phyloP scores from a whole-genome alignment of 30 jellyfish, hydroid and myxozoan genomes.

The Pseudorhiza aurosa region DNA sequence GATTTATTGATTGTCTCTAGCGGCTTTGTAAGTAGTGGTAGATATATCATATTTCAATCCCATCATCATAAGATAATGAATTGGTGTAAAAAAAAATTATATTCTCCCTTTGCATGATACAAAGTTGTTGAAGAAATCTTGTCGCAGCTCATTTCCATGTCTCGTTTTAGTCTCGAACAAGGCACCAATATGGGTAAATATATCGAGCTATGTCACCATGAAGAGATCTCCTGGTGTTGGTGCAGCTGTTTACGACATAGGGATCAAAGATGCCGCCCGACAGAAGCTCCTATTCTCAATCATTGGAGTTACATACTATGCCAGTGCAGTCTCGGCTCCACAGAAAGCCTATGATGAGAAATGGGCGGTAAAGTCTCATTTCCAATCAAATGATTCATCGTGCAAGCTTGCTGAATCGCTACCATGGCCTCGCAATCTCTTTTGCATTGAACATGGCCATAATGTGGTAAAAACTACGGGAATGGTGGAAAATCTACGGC shows the following conservation, averaged over 20 bases:
- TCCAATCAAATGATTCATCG: background rate
- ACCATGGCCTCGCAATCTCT: slow-evolving; percentile 27
- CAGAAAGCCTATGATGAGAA: background rate
- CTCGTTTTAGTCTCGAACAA: slow-evolving; percentile 1
- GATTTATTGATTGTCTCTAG: too few relatives aligned
- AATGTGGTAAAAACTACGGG: slow-evolving; percentile 19
- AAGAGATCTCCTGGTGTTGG: slow-evolving; percentile 8
- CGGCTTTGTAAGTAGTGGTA: too few relatives aligned
- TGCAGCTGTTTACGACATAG: background rate
- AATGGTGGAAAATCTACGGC: background rate
- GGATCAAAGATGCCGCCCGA: background rate
- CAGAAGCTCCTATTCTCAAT: slow-evolving; percentile 10
- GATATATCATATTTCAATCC: too few relatives aligned
- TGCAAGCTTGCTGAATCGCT: slow-evolving; percentile 23
- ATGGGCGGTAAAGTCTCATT: slow-evolving; percentile 15
- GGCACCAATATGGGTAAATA: slow-evolving; percentile 32
- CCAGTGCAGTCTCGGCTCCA: background rate
- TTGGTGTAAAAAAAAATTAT: too few relatives aligned
- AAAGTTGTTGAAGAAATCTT: too few relatives aligned
- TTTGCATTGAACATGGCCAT: slow-evolving; percentile 5
- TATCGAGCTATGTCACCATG: background rate
- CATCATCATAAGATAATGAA: too few relatives aligned
- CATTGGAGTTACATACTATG: slow-evolving; percentile 35
- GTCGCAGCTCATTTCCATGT: too few relatives aligned
- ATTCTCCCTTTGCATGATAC: too few relatives aligned